Evolutionary conservation across 2,797 vertebrate species (phyloP).

Genomic region (Gambelia wislizenii): DNA sequence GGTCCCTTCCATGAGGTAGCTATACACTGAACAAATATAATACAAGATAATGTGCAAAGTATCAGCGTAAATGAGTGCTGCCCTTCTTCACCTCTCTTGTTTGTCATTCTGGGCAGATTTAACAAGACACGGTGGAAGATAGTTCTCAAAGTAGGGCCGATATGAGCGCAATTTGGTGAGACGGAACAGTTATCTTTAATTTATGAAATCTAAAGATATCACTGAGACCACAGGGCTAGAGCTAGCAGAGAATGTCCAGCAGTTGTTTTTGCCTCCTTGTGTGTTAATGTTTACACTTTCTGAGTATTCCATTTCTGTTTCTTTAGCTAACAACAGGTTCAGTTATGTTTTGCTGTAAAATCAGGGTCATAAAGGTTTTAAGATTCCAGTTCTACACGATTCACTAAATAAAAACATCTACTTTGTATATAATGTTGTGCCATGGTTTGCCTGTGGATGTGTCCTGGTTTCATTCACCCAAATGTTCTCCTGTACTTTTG

Average conservation of each 20-base stretch:
- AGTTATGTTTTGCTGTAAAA: background rate
- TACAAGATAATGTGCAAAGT: constrained; percentile 40
- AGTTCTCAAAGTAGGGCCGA: constrained; percentile 8
- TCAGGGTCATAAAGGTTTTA: background rate
- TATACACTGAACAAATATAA: constrained; percentile 11
- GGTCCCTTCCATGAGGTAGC: constrained; percentile 11
- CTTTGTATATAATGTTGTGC: background rate
- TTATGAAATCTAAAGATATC: constrained; percentile 34
- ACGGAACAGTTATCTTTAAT: constrained; percentile 6
- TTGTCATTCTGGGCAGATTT: constrained; percentile 16
- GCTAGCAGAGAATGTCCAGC: background rate
- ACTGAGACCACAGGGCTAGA: background rate
- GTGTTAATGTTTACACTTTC: background rate
- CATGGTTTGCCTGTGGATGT: background rate
- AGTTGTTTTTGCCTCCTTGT: rapidly evolving
- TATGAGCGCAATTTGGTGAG: constrained; percentile 31
- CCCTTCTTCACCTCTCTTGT: constrained; percentile 18
- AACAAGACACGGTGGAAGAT: constrained; percentile 21
- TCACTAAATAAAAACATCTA: background rate
- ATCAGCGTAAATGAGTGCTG: background rate
- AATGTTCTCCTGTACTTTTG: background rate
- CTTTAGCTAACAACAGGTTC: background rate
- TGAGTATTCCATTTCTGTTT: background rate
- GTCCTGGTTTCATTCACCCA: background rate
- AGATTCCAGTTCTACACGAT: background rate